A percentile compares a stretch with the other conserved stretches of the same genome.
Conservation (phyloP, 2,113 vertebrate species). For the Limanda limanda region DNA sequence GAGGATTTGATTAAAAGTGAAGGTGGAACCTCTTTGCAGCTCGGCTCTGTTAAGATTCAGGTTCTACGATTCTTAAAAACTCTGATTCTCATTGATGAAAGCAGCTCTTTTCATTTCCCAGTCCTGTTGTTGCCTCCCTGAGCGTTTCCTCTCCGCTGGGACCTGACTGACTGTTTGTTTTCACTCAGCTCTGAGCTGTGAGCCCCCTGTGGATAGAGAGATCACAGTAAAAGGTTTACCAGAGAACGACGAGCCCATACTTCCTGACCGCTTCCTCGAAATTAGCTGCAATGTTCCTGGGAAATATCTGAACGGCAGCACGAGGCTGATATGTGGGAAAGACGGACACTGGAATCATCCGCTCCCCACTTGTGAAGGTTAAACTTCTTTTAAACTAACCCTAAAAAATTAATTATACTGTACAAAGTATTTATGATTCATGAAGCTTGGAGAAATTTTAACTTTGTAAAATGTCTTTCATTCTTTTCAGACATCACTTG, state of each 20-base stretch:
- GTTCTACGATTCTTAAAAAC: too few species aligned
- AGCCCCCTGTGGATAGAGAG: background rate
- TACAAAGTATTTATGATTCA: background rate
- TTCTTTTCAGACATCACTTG: constrained; percentile 52
- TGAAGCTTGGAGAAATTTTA: too few species aligned
- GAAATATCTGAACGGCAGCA: constrained; percentile 68
- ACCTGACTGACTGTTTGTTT: background rate
- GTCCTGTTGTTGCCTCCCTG: background rate
- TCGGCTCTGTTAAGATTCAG: too few species aligned
- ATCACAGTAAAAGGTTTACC: constrained; percentile 36
- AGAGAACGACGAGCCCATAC: constrained; percentile 66
- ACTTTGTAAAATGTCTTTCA: background rate
- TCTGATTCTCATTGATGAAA: background rate
- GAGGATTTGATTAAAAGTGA: background rate
- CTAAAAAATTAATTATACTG: background rate
- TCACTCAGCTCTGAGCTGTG: constrained; percentile 48
- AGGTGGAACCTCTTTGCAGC: background rate
- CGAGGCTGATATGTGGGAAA: constrained; percentile 79
- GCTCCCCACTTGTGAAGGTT: constrained; percentile 79
- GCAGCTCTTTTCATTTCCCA: background rate
- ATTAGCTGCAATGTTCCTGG: constrained; percentile 80
- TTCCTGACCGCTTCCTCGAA: constrained; percentile 78
- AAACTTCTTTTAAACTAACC: too few species aligned
- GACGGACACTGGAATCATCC: constrained; percentile 82
- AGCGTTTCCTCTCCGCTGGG: too few species aligned